Evolutionary conservation across 2,888 invertebrate genomes (phyloP).

Genomic region (Eumacrocentrus americanus): DNA sequence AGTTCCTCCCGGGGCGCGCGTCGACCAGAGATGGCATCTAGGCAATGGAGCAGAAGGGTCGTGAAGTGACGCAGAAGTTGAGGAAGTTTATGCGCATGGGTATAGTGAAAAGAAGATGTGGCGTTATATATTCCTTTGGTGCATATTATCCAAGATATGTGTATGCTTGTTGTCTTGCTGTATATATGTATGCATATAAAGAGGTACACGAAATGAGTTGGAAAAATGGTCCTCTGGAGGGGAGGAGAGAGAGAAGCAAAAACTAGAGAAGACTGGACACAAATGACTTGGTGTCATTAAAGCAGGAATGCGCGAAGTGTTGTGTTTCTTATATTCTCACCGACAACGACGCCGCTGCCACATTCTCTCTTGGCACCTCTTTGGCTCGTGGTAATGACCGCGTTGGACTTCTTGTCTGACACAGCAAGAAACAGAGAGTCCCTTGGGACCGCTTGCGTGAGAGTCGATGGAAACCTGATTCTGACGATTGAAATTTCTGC

Average conservation of each 20-base stretch:
- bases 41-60: slow-evolving; percentile 29
- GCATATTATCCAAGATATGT: too few relatives aligned
- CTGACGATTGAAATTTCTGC: slow-evolving; percentile 21
- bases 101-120: too few relatives aligned
- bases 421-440: slow-evolving; percentile 7
- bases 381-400: slow-evolving; percentile 12
- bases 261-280: too few relatives aligned
- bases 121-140: too few relatives aligned
- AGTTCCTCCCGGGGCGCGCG: slow-evolving; percentile 37
- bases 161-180: too few relatives aligned
- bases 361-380: slow-evolving; percentile 19
- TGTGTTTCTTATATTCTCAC: slow-evolving; percentile 6
- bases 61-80: slow-evolving; percentile 17
- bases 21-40: slow-evolving; percentile 21
- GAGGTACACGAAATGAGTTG: too few relatives aligned
- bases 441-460: slow-evolving; percentile 6
- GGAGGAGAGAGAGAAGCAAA: too few relatives aligned
- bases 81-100: slow-evolving; percentile 14
- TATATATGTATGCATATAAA: background rate
- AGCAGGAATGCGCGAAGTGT: slow-evolving; percentile 20
- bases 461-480: slow-evolving; percentile 17
- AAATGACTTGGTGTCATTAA: slow-evolving; percentile 19
- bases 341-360: background rate
- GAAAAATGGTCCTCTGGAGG: too few relatives aligned
- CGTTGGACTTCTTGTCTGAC: slow-evolving; percentile 1